Conservation (phyloP, 30 jellyfish, hydroid and myxozoan genomes). For the Aurelia sp. region DNA sequence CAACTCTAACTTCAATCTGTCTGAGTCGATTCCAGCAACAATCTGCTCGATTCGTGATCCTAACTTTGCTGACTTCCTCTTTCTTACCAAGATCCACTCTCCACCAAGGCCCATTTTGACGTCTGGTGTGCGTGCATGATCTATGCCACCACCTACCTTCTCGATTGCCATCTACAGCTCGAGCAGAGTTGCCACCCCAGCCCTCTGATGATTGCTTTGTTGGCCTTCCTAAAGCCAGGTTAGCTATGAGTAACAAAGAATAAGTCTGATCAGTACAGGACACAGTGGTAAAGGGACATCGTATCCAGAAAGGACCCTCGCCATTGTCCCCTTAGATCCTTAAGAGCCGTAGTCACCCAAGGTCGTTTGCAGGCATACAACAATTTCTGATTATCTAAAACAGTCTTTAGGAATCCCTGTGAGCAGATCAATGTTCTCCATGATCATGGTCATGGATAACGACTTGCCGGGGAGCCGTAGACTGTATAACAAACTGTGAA, state of each 20-base stretch:
- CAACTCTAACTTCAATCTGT: constrained; percentile 19
- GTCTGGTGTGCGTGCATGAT: constrained; percentile 10
- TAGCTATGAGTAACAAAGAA: background rate
- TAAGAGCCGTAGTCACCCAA: too few species aligned
- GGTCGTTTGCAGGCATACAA: too few species aligned
- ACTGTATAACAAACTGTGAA: too few species aligned
- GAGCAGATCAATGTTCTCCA: too few species aligned
- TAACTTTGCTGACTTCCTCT: constrained; percentile 15
- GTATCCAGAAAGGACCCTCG: too few species aligned
- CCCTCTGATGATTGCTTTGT: constrained; percentile 6
- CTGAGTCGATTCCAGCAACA: constrained; percentile 11
- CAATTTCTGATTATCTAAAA: too few species aligned
- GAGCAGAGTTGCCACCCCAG: background rate
- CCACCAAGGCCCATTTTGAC: constrained; percentile 19
- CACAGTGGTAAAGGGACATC: too few species aligned
- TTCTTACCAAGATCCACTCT: constrained; percentile 13
- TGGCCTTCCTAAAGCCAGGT: constrained; percentile 16
- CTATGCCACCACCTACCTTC: background rate
- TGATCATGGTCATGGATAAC: too few species aligned
- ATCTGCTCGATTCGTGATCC: constrained; percentile 2
- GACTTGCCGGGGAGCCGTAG: too few species aligned
- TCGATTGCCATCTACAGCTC: constrained; percentile 20
- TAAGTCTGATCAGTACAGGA: too few species aligned
- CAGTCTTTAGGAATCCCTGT: too few species aligned
- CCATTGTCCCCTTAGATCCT: too few species aligned